Evolutionary conservation across 2,113 vertebrate species (phyloP), one percentile per base, ranked within the genome.

Genomic region (Choloepus hoffmanni): DNA sequence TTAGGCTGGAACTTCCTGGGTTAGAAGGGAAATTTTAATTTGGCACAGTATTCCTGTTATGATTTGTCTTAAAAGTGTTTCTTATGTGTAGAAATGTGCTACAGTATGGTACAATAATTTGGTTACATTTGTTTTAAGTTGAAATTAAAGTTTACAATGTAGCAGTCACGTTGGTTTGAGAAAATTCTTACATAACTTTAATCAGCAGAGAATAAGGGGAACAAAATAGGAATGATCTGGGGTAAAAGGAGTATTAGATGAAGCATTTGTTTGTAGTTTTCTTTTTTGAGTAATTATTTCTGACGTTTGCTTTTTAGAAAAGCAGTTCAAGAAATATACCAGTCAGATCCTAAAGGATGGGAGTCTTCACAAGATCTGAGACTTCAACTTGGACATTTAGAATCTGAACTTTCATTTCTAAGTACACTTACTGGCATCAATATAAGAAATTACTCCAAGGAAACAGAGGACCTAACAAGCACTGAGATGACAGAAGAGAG

Each of bases 361-460:
- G 60, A 95, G 63, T 86, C 97, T 81, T 48, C 0, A 7, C 96
- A 97, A 83, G 95, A 97, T 50, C 96, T 99, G 84, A 98, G 94
- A 97, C 94, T 97, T 94, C 96, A 99, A 2, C 95, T 99, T 96
- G 97, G 97, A 73, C 97, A 97, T 53, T 78, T 99, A 92, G 98
- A 99, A 98, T 93, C 95, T 33, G 98, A 99, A 72, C 97, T 99
- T 43, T 96, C 95, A 10, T 98, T 98, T 95, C 97, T 99, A 96
- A 98, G 95, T 2, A 93, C 97, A 15, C 94, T 99, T 36, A 99
- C 98, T 73, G 98, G 98, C 36, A 96, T 99, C 95, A 97, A n/a
- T 68, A 98, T 99, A 89, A 98, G 89, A 36, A 97, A 97, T 72
- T 99, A 99, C 96, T 98, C 81, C 55, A 98, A 95, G 95, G 98